Conservation (phyloP, 2,888 invertebrate species). For the Anthophora plumipes region DNA sequence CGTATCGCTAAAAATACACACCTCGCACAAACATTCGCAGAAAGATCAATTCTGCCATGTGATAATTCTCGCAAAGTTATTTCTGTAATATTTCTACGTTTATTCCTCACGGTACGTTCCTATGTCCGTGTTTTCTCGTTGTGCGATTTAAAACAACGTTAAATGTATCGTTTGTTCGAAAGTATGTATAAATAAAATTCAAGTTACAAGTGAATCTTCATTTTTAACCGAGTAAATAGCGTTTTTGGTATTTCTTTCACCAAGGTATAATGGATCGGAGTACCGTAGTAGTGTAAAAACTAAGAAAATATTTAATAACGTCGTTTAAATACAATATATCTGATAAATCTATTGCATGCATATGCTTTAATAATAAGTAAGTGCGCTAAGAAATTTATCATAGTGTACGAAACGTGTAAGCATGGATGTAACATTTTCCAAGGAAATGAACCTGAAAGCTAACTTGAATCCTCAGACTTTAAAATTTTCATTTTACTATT, state of each 20-base stretch:
- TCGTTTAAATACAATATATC: neutral
- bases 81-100: neutral
- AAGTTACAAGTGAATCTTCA: neutral
- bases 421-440: neutral
- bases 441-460: neutral
- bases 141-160: too few species aligned
- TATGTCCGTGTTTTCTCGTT: neutral
- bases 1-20: conserved; percentile 10
- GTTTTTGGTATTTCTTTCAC: neutral
- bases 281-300: neutral
- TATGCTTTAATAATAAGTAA: too few species aligned
- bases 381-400: neutral
- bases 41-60: neutral
- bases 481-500: conserved; percentile 20
- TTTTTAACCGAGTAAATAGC: too few species aligned
- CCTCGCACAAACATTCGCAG: neutral
- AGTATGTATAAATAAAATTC: neutral
- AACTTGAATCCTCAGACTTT: too few species aligned
- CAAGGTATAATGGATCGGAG: neutral
- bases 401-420: neutral
- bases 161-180: neutral
- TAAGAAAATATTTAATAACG: neutral
- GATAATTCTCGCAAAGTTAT: neutral
- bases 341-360: neutral
- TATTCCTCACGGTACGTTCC: too few species aligned